Base-by-base conservation (phyloP, 2,113 vertebrate species). In the Isichthys henryi region DNA sequence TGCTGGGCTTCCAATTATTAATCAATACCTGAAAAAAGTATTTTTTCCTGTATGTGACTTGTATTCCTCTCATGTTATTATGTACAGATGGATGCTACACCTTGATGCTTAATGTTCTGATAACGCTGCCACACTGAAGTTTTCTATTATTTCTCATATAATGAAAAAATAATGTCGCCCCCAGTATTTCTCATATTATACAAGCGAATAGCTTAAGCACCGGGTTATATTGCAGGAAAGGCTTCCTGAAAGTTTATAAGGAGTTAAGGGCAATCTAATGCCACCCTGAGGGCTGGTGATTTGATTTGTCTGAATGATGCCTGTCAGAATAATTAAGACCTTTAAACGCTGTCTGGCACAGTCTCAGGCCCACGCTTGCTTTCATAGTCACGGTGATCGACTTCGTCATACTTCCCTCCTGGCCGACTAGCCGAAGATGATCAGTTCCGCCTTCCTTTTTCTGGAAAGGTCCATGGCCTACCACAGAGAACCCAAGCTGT, bases 361-460 rank as follows among this genome's bases (percentile, higher is more conserved):
- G 21, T n/a, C 4, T 19, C 45, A 48, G 45, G 3, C 17, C 43
- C 58, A 70, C 0, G 23, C 56, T 80, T 11, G 53, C 88, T 70
- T 82, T 52, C 46, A 45, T 52, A 88, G 66, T 88, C 66, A 15
- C 10, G 46, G 13, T 21, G 11, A 35, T 53, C 1, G 11, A 80
- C 27, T 74, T 52, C 43, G 1, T 43, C n/a, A n/a, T 31, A 88
- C 19, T 66, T 31, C 70, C 21, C 45, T 77, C 48, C 48, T 88
- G 48, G 88, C 88, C 3, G 27, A 80, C n/a, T 70, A 70, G 3
- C 88, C 88, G 15, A 80, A 88, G 66, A 77, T 52, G 70, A 88
- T 88, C 46, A 80, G 45, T 19, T 88, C 88, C 49, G 74, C 88
- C 46, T 49, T 50, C 70, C 43, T 74, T 19, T 31, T 50, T 35